Evolutionary conservation across 2,888 invertebrate species (phyloP).

Genomic region (Noctua comes): DNA sequence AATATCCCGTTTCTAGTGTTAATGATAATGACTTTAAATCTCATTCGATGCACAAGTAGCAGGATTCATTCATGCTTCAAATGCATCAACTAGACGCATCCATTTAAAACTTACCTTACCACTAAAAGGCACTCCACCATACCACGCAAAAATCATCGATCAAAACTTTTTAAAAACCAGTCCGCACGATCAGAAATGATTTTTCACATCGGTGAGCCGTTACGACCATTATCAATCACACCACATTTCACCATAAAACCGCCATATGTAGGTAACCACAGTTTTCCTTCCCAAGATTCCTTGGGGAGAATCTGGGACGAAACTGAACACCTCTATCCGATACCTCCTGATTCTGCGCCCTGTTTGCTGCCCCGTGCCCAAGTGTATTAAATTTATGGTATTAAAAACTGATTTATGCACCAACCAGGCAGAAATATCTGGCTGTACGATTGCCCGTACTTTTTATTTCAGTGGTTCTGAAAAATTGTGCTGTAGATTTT

Average conservation of each 20-base stretch:
- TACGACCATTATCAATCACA: slow-evolving; percentile 49
- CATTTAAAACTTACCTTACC: neutral
- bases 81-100: neutral
- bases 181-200: slow-evolving; percentile 11
- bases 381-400: slow-evolving; percentile 72
- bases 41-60: neutral
- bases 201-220: slow-evolving; percentile 53
- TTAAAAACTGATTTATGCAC: slow-evolving; percentile 74
- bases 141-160: slow-evolving; percentile 20
- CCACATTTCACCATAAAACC: slow-evolving; percentile 42
- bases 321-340: slow-evolving; percentile 68
- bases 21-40: too few species aligned
- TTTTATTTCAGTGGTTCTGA: slow-evolving; percentile 21
- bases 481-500: neutral
- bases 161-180: slow-evolving; percentile 15
- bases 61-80: neutral
- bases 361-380: slow-evolving; percentile 61
- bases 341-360: slow-evolving; percentile 67
- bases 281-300: slow-evolving; percentile 66
- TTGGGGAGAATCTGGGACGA: slow-evolving; percentile 61
- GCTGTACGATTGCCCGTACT: slow-evolving; percentile 7
- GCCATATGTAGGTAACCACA: slow-evolving; percentile 49
- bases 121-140: slow-evolving; percentile 2
- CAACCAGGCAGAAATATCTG: slow-evolving; percentile 47
- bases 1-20: too few species aligned